phyloP scores from a whole-genome alignment of 2,797 vertebrate species.

The Tapera naevia region DNA sequence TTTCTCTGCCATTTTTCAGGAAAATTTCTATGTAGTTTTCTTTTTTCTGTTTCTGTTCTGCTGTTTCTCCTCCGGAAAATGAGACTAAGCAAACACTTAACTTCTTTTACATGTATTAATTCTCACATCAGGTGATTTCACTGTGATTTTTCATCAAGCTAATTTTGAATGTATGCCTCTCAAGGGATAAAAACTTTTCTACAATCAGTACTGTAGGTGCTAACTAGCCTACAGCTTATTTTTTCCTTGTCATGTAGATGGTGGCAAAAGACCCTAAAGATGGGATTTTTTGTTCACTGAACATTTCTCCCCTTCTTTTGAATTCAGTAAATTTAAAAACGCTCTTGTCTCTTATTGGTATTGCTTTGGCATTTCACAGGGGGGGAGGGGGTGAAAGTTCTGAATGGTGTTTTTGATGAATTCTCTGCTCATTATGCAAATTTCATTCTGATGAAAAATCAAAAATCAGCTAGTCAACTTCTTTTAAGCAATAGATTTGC shows the following conservation, averaged over 20 bases:
- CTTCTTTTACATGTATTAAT: constrained; percentile 3
- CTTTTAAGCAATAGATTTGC: background rate
- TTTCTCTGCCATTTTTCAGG: background rate
- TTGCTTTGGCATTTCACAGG: background rate
- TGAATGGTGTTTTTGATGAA: background rate
- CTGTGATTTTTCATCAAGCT: background rate
- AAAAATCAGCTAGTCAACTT: background rate
- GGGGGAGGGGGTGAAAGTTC: accelerated
- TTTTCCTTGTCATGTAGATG: background rate
- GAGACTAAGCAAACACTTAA: background rate
- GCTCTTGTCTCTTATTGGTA: accelerated
- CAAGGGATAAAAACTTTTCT: background rate
- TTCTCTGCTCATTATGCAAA: background rate
- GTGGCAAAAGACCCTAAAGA: background rate
- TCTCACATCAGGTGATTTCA: background rate
- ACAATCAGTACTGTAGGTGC: no score
- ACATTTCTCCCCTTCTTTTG: background rate
- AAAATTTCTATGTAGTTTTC: background rate
- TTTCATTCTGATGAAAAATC: background rate
- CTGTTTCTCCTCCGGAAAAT: background rate
- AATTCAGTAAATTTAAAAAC: background rate
- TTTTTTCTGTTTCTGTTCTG: background rate
- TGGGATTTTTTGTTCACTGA: background rate
- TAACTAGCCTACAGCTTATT: background rate
- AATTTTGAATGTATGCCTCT: background rate